A percentile compares a stretch with the other conserved stretches of the same genome.
Evolutionary conservation across 2,113 vertebrate genomes (phyloP).

Genomic region (Psittacula cyanocephala): DNA sequence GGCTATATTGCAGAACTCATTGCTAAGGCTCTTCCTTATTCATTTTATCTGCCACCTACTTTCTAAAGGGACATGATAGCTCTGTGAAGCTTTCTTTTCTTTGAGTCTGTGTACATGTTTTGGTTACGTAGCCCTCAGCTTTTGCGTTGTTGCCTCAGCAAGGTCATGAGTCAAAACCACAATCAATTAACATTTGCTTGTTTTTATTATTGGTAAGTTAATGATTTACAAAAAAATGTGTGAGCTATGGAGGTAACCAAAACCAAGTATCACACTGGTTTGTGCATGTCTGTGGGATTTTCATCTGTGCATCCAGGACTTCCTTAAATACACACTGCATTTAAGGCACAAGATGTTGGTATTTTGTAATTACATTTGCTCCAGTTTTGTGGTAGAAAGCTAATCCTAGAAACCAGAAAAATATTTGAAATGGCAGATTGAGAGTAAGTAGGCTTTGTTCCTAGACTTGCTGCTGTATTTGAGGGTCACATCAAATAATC

Average conservation of each 20-base stretch:
- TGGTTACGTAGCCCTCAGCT: not conserved
- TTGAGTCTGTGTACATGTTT: not conserved
- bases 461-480: not conserved
- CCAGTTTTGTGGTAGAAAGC: not conserved
- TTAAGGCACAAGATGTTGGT: not conserved
- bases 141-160: not conserved
- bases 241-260: not conserved
- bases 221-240: not conserved
- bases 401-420: not conserved
- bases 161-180: not conserved
- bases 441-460: not conserved
- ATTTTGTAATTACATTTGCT: not conserved
- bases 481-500: not conserved
- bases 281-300: not conserved
- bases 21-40: not conserved
- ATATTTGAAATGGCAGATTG: not conserved
- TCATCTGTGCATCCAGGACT: not conserved
- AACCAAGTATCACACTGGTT: not conserved
- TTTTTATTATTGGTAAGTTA: not conserved
- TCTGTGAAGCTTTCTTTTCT: not conserved
- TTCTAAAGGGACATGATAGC: not conserved
- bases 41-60: not conserved
- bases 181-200: not conserved
- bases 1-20: not conserved
- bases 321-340: not conserved